These are phyloP conservation scores for Periophthalmus modestus DNA, from an alignment of 2,113 vertebrate species.

Conservation along the genomic window DNA sequence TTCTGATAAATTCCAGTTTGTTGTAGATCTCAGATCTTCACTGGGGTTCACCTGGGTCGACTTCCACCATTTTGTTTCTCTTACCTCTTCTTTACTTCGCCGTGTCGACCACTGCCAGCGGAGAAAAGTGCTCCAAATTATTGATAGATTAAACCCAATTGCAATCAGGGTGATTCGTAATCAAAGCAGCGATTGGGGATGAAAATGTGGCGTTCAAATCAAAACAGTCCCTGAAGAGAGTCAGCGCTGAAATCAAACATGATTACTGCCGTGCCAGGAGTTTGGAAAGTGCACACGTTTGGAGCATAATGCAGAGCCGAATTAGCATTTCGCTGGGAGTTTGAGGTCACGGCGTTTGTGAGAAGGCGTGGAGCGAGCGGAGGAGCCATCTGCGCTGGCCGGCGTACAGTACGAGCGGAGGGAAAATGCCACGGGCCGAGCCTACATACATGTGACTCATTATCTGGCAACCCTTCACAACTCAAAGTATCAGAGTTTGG, in stretches of 20 bases:
- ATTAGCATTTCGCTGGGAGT: conserved; percentile 37
- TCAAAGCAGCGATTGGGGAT: not conserved
- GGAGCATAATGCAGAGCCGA: conserved; percentile 40
- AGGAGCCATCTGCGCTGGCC: conserved; percentile 66
- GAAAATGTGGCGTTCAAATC: not conserved
- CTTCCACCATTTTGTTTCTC: not conserved
- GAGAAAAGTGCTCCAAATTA: not conserved
- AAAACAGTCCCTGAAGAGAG: conserved; percentile 10
- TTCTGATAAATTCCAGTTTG: not conserved
- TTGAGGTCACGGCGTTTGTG: conserved; percentile 44
- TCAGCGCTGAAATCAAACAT: conserved; percentile 18
- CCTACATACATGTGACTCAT: conserved; percentile 50
- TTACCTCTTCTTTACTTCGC: not conserved
- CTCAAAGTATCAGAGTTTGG: conserved; percentile 8
- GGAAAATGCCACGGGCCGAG: conserved; percentile 29
- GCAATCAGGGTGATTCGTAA: not conserved
- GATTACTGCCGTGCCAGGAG: conserved; percentile 25
- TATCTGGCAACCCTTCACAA: conserved; percentile 41
- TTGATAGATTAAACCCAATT: not conserved
- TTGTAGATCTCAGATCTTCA: not conserved
- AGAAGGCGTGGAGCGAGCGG: conserved; percentile 55
- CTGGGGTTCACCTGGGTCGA: not conserved
- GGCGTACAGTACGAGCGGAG: conserved; percentile 42
- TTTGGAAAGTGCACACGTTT: conserved; percentile 34
- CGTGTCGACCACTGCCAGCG: not conserved